Evolutionary conservation across 2,888 invertebrate species (phyloP), one percentile per base, ranked within the genome.

Genomic region (Arctia plantaginis): DNA sequence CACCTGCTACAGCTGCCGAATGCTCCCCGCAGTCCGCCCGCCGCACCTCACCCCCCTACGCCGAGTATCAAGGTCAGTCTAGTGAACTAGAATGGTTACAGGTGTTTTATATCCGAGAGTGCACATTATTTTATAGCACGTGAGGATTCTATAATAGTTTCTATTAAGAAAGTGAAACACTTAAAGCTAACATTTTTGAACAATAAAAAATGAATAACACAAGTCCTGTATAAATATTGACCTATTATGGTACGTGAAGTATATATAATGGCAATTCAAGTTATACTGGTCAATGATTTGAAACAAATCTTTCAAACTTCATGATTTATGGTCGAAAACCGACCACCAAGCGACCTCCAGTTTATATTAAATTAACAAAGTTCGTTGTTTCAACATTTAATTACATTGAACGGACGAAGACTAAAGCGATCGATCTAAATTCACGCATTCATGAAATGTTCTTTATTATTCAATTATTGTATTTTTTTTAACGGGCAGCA

Each of bases 1-100:
- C 95, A 96, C 80, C 89, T 96, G 69, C 93, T 96, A 66, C 96
- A 96, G 88, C 87, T 96, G 82, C 96, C 96, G 44, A 92, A 90
- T 80, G 92, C 92, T 7, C 90, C 94, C 71, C 90, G 92, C 80
- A 93, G 93, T 78, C 93, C 95, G 23, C 93, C 94, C 62, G 77
- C 89, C 51, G 72, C 80, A 12, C 86, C 92, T 8, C 92, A 91
- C 72, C 90, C 92, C n/a, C 93, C 95, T 35, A 86, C 90, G 27
- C 92, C 94, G 51, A 87, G 90, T 77, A 89, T 89, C 88, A 96
- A 95, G 95, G 96, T 95, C 81, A 89, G 92, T 90, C 77, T 30
- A 67, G 30, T 55, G 71, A 47, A 75, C 23, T 44, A 69, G 41
- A 73, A 41, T 62, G 8, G 64, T 73, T 73, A 73, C 68, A 72